phyloP scores from a whole-genome alignment of 2,113 vertebrate species.

The Orcinus orca region DNA sequence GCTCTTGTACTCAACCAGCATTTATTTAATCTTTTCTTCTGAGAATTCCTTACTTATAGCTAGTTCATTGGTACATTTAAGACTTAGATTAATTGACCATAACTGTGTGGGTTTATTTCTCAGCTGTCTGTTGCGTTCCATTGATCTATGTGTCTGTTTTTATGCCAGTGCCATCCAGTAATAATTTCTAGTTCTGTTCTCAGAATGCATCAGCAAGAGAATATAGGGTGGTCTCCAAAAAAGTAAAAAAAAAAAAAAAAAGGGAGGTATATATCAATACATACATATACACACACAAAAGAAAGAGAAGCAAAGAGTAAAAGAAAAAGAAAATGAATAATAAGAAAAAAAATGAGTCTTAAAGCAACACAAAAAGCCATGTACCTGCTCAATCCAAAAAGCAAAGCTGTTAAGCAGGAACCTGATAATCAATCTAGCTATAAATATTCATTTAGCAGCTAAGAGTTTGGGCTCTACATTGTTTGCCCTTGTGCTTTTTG shows the following conservation, averaged over 20 bases:
- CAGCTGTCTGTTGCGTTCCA: too few relatives aligned
- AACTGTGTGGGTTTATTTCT: too few relatives aligned
- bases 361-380: slow-evolving; percentile 77
- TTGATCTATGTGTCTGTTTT: too few relatives aligned
- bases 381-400: slow-evolving; percentile 77
- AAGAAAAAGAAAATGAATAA: background rate
- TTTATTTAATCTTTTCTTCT: background rate
- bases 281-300: background rate
- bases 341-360: slow-evolving; percentile 62
- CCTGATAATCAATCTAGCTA: background rate
- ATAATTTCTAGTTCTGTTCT: slow-evolving; percentile 2
- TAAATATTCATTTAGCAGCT: slow-evolving; percentile 30
- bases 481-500: slow-evolving; percentile 67
- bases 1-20: background rate
- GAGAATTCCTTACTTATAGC: background rate
- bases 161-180: too few relatives aligned
- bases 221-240: background rate
- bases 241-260: background rate
- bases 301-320: slow-evolving; percentile 13
- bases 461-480: slow-evolving; percentile 40
- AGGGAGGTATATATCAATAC: background rate
- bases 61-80: background rate
- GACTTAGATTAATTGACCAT: too few relatives aligned
- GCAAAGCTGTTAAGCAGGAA: slow-evolving; percentile 66
- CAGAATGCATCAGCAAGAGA: slow-evolving; percentile 29